These are phyloP conservation scores for Pseudopleuronectes americanus DNA, from an alignment of 2,797 vertebrate species.

Conservation along the genomic window DNA sequence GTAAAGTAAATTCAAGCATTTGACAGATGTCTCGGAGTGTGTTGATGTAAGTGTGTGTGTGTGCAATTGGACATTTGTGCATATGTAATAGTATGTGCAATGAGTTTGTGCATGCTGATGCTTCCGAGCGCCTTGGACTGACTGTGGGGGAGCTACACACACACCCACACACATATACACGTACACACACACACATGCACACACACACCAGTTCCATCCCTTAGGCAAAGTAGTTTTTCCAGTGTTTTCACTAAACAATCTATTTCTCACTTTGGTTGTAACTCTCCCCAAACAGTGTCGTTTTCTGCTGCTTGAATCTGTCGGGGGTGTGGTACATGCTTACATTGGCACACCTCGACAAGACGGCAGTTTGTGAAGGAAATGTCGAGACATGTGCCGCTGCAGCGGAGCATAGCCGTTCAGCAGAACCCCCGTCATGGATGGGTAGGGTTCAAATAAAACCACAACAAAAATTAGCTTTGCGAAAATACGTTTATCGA, in stretches of 20 bases:
- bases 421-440: background rate
- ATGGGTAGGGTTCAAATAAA: background rate
- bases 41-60: background rate
- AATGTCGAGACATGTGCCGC: conserved; percentile 12
- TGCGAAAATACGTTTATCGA: background rate
- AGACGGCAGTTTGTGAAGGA: conserved; percentile 23
- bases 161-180: conserved; percentile 28
- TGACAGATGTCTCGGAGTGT: conserved; percentile 18
- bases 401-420: background rate
- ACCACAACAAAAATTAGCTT: background rate
- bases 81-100: conserved; percentile 18
- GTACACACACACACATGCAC: conserved; percentile 14
- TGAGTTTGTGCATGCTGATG: conserved; percentile 39
- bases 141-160: conserved; percentile 44
- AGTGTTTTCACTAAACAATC: conserved; percentile 78
- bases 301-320: conserved; percentile 54
- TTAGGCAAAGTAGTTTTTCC: conserved; percentile 66
- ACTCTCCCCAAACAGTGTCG: conserved; percentile 52
- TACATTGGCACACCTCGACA: conserved; percentile 51
- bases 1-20: conserved; percentile 18
- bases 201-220: conserved; percentile 64
- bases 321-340: conserved; percentile 64
- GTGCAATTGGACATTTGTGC: conserved; percentile 14
- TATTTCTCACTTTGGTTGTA: conserved; percentile 69
- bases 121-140: conserved; percentile 39